These are phyloP conservation scores for Myotis planiceps DNA, from an alignment of 2,797 vertebrate genomes.

Conservation along the genomic window DNA sequence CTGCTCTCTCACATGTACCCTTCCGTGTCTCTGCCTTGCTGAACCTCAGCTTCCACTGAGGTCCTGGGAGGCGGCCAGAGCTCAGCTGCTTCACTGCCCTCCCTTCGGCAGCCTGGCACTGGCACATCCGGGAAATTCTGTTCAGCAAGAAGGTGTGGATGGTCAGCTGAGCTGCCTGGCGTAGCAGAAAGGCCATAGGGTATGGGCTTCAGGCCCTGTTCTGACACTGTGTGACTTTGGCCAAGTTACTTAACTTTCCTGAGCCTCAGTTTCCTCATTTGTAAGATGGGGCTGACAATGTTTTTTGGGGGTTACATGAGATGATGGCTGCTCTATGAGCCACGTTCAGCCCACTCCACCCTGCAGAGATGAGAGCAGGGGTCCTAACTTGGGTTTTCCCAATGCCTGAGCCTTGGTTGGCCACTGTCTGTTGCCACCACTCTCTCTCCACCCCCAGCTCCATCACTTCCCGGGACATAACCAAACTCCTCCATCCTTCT, in stretches of 20 bases:
- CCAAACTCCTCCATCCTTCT: not conserved
- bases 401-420: not conserved
- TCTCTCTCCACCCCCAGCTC: not conserved
- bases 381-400: not conserved
- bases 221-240: not conserved
- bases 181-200: not conserved
- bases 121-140: not conserved
- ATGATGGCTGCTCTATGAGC: not conserved
- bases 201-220: not conserved
- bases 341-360: not conserved
- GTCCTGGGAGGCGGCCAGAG: not conserved
- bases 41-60: not conserved
- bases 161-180: not conserved
- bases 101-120: not conserved
- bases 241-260: not conserved
- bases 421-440: not conserved
- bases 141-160: not conserved
- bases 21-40: not conserved
- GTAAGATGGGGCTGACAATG: not conserved
- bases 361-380: not conserved
- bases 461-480: not conserved
- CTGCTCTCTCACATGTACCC: fast-evolving
- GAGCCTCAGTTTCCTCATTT: not conserved
- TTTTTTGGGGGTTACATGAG: not conserved
- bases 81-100: not conserved